Evolutionary conservation across 2,113 vertebrate species (phyloP).

Genomic region (Pogonocichla stellata): DNA sequence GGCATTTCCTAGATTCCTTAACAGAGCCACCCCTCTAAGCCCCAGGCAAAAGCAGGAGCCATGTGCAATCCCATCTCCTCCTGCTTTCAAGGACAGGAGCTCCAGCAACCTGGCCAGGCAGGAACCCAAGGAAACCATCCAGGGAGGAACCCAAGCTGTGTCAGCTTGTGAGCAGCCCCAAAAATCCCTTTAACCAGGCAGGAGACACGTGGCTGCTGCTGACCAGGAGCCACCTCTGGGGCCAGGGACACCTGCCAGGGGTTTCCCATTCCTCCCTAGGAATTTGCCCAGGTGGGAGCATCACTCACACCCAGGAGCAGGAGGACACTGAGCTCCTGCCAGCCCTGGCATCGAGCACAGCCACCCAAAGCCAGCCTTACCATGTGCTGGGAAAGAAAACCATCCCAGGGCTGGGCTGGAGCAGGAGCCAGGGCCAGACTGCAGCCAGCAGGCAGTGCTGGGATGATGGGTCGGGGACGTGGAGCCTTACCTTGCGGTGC

Average conservation of each 20-base stretch:
- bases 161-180: accelerated
- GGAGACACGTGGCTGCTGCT: background rate
- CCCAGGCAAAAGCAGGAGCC: background rate
- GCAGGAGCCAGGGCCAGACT: background rate
- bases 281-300: background rate
- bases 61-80: background rate
- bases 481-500: conserved; percentile 84
- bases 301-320: accelerated
- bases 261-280: accelerated
- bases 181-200: background rate
- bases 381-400: background rate
- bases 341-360: background rate
- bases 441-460: accelerated
- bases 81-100: background rate
- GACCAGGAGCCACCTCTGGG: background rate
- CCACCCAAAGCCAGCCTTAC: background rate
- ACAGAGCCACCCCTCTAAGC: background rate
- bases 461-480: background rate
- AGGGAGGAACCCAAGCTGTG: background rate
- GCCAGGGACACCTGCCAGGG: background rate
- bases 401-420: background rate
- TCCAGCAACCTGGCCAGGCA: background rate
- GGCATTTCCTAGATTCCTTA: background rate
- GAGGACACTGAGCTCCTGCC: background rate
- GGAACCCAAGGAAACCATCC: background rate